Conservation (phyloP, 2,797 vertebrate genomes). For the Pantherophis vulpinus region DNA sequence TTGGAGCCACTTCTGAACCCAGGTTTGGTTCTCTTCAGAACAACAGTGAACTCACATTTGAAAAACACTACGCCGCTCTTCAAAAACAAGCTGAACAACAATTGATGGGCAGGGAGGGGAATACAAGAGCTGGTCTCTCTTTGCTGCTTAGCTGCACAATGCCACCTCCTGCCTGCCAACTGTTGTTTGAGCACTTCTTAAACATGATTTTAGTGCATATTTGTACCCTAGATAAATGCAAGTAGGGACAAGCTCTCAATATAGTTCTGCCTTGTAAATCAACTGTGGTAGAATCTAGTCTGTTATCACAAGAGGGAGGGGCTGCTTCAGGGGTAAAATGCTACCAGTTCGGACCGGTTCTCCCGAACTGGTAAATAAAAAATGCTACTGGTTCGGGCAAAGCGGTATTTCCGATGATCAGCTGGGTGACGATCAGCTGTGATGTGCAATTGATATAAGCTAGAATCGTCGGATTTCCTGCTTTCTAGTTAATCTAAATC, state of each 20-base stretch:
- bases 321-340: not conserved
- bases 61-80: not conserved
- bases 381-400: too few species aligned
- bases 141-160: not conserved
- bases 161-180: not conserved
- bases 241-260: not conserved
- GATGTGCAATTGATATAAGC: too few species aligned
- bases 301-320: not conserved
- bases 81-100: not conserved
- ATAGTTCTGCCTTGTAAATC: not conserved
- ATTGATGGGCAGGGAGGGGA: not conserved
- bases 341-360: too few species aligned
- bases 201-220: not conserved
- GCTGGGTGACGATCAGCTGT: too few species aligned
- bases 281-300: not conserved
- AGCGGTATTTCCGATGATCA: too few species aligned
- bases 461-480: too few species aligned
- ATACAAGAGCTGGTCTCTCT: not conserved
- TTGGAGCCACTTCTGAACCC: not conserved
- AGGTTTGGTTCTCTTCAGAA: not conserved
- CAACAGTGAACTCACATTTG: not conserved
- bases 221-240: not conserved
- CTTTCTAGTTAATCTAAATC: too few species aligned
- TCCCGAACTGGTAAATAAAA: too few species aligned
- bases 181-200: not conserved